Evolutionary conservation across 1,140 invertebrate species (phyloP).

Genomic region (Helicoverpa armigera): DNA sequence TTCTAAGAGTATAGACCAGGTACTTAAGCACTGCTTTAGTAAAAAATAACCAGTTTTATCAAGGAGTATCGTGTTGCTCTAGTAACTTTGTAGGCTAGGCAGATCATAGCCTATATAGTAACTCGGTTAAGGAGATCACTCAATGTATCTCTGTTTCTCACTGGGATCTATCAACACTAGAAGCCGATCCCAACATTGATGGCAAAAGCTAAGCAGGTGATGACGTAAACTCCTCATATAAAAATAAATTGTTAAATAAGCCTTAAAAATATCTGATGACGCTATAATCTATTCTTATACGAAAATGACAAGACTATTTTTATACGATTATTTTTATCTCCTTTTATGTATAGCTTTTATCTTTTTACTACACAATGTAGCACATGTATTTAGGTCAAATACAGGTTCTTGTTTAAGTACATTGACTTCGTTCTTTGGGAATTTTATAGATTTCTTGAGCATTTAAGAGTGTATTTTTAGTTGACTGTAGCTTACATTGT

Average conservation of each 20-base stretch:
- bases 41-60: too few species aligned
- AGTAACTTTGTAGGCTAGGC: too few species aligned
- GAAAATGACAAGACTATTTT: slow-evolving; percentile 8
- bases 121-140: too few species aligned
- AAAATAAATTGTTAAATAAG: slow-evolving; percentile 7
- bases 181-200: too few species aligned
- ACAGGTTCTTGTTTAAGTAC: neutral
- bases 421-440: neutral
- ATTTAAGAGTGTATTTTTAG: neutral
- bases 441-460: neutral
- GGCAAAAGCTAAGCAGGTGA: too few species aligned
- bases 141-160: too few species aligned
- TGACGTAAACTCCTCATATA: neutral
- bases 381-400: slow-evolving; percentile 1
- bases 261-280: neutral
- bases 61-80: too few species aligned
- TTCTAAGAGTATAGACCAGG: too few species aligned
- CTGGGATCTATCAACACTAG: too few species aligned
- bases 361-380: neutral
- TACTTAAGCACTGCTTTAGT: too few species aligned
- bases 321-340: slow-evolving; percentile 6
- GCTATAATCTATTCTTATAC: neutral
- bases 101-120: too few species aligned
- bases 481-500: neutral
- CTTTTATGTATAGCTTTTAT: neutral